These are phyloP conservation scores for Peucedramus taeniatus DNA, from an alignment of 2,113 vertebrate genomes.

Conservation along the genomic window DNA sequence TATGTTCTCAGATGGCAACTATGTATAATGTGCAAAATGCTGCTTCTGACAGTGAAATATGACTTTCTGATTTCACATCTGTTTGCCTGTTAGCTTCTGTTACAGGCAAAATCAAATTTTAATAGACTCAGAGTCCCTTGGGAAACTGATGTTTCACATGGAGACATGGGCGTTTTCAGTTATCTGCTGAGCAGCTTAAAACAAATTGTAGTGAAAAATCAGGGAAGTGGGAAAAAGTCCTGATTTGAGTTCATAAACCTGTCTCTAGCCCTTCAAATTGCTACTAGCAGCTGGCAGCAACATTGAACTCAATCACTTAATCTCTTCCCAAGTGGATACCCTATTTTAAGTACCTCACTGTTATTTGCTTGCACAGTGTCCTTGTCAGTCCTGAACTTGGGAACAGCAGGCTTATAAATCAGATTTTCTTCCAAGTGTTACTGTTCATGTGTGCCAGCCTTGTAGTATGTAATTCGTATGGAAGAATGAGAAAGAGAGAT, in stretches of 20 bases:
- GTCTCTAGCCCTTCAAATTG: not conserved
- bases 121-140: not conserved
- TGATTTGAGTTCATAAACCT: not conserved
- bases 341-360: slow-evolving; percentile 47
- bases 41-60: not conserved
- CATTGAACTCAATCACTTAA: slow-evolving; percentile 33
- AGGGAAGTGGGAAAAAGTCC: not conserved
- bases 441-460: not conserved
- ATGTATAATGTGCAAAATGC: not conserved
- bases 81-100: not conserved
- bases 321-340: slow-evolving; percentile 49
- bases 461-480: not conserved
- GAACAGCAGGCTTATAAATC: slow-evolving; percentile 7
- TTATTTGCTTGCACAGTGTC: slow-evolving; percentile 50
- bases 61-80: not conserved
- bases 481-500: not conserved
- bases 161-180: not conserved
- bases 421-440: not conserved
- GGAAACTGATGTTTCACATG: not conserved
- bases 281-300: slow-evolving; percentile 38
- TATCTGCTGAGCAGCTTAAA: not conserved
- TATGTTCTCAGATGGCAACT: not conserved
- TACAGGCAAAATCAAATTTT: not conserved
- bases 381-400: not conserved
- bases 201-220: not conserved